phyloP scores from a whole-genome alignment of 1,140 invertebrate species.

The Ridgeia piscesae region DNA sequence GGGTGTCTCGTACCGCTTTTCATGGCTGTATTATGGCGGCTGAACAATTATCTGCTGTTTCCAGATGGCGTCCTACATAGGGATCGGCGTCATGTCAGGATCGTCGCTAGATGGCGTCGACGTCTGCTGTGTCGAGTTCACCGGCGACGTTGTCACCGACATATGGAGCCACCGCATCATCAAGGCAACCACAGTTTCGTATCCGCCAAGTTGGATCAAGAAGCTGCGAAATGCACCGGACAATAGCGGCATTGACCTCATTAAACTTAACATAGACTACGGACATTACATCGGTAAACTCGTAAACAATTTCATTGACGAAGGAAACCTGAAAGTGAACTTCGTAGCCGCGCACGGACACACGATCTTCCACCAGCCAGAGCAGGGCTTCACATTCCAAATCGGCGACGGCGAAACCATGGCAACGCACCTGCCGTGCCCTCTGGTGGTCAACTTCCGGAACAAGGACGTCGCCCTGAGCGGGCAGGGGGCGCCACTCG shows the following conservation, averaged over 20 bases:
- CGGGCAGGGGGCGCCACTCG: constrained; percentile 53
- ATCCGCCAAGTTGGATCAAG: constrained; percentile 37
- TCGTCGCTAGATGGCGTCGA: constrained; percentile 53
- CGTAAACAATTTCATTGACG: constrained; percentile 39
- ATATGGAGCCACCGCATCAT: constrained; percentile 48
- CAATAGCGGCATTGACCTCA: constrained; percentile 40
- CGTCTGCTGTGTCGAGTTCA: constrained; percentile 48
- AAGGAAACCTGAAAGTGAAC: constrained; percentile 32
- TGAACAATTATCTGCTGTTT: not conserved
- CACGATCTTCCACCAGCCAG: constrained; percentile 51
- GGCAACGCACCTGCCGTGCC: constrained; percentile 38
- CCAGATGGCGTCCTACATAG: constrained; percentile 39
- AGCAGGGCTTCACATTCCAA: constrained; percentile 44
- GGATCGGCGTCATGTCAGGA: constrained; percentile 51
- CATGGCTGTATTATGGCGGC: not conserved
- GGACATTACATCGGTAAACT: constrained; percentile 42
- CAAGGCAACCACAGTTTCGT: constrained; percentile 39
- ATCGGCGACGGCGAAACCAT: constrained; percentile 50
- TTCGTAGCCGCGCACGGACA: constrained; percentile 51
- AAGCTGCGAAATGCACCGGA: constrained; percentile 34
- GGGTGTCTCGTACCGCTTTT: not conserved
- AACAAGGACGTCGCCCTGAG: constrained; percentile 48
- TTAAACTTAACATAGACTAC: constrained; percentile 46
- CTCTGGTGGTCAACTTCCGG: constrained; percentile 44
- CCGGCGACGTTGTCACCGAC: constrained; percentile 42